phyloP scores from a whole-genome alignment of 2,113 vertebrate genomes.

The Alligator mississippiensis region DNA sequence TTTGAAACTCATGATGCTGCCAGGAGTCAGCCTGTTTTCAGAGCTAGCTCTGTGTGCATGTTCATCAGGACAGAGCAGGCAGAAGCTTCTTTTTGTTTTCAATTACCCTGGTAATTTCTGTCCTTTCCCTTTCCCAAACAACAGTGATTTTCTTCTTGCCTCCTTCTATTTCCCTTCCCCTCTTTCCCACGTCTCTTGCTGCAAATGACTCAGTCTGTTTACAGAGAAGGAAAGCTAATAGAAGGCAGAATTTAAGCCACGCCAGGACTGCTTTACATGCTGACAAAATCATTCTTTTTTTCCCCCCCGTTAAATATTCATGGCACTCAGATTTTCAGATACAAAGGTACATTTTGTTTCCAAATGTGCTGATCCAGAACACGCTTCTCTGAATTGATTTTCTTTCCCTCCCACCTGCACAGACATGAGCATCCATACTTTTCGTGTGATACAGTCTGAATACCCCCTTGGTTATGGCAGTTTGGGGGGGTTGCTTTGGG shows the following conservation, averaged over 20 bases:
- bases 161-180: background rate
- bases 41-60: background rate
- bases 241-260: slow-evolving; percentile 79
- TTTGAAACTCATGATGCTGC: background rate
- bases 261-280: slow-evolving; percentile 76
- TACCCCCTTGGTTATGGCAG: slow-evolving; percentile 14
- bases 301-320: slow-evolving; percentile 83
- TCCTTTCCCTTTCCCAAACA: background rate
- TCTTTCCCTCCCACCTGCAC: slow-evolving; percentile 5
- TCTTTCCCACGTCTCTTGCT: slow-evolving; percentile 59
- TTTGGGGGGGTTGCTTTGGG: slow-evolving; percentile 32
- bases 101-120: background rate
- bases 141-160: background rate
- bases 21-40: background rate
- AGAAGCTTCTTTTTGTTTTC: background rate
- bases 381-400: slow-evolving; percentile 61
- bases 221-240: slow-evolving; percentile 79
- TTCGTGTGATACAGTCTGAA: background rate
- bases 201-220: slow-evolving; percentile 79
- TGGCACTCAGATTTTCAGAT: slow-evolving; percentile 77
- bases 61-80: background rate
- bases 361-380: slow-evolving; percentile 76
- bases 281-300: slow-evolving; percentile 82
- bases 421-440: background rate
- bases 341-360: slow-evolving; percentile 83